These are phyloP conservation scores for Plectrocnemia conspersa DNA, from an alignment of 1,140 invertebrate species.

Conservation along the genomic window DNA sequence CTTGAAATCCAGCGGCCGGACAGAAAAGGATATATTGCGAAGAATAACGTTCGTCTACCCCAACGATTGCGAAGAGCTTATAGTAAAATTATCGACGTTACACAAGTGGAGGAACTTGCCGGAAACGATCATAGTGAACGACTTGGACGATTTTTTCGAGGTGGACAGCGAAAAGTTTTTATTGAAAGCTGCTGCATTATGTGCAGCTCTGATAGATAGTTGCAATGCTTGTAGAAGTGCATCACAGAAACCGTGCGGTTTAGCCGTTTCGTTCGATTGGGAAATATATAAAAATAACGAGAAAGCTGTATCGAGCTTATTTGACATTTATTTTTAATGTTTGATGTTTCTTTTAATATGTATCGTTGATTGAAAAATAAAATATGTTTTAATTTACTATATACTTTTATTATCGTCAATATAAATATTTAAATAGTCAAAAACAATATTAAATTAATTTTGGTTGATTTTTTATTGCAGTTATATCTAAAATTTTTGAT, in stretches of 20 bases:
- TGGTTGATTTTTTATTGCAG: conserved; percentile 15
- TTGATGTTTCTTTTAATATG: not conserved
- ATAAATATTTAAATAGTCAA: not conserved
- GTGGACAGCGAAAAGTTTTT: not conserved
- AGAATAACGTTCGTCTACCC: conserved; percentile 24
- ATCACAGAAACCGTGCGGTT: not conserved
- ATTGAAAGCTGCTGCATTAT: not conserved
- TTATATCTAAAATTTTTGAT: conserved; percentile 18
- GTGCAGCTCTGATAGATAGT: not conserved
- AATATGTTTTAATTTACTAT: conserved; percentile 3
- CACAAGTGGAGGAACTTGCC: conserved; percentile 14
- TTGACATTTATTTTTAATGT: not conserved
- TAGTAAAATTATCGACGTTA: conserved; percentile 13
- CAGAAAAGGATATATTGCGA: conserved; percentile 14
- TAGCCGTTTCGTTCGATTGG: not conserved
- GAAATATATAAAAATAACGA: not conserved
- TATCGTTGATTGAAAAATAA: not conserved
- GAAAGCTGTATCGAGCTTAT: not conserved
- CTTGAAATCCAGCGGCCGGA: not conserved
- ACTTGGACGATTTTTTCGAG: not conserved
- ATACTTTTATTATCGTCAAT: not conserved
- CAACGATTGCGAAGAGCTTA: conserved; percentile 11
- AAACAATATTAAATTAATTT: too few relatives aligned
- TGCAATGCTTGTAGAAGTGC: not conserved
- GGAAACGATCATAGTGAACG: conserved; percentile 13